These are phyloP conservation scores for Lepidochitona cinerea DNA, from an alignment of 2,888 invertebrate genomes.

Conservation along the genomic window DNA sequence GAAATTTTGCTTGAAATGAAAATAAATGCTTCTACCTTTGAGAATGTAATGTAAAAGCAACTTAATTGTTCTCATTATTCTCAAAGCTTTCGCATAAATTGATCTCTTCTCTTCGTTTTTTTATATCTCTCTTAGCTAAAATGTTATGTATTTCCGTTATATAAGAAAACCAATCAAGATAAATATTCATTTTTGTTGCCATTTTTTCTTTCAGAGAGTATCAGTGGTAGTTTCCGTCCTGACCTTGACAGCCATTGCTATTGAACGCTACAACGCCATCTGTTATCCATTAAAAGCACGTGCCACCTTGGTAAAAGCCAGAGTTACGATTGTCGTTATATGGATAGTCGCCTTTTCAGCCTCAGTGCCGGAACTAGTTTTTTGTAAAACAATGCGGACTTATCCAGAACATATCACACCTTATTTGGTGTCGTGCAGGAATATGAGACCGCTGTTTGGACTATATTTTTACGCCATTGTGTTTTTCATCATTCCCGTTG, in stretches of 20 bases:
- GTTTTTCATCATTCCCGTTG: slow-evolving; percentile 81
- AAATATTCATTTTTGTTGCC: too few relatives aligned
- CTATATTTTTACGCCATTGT: background rate
- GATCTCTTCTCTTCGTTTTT: too few relatives aligned
- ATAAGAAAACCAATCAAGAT: too few relatives aligned
- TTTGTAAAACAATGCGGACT: background rate
- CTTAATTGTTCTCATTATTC: too few relatives aligned
- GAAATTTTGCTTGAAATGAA: too few relatives aligned
- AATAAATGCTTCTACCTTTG: too few relatives aligned
- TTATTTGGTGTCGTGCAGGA: background rate
- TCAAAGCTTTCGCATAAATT: too few relatives aligned
- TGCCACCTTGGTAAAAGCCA: slow-evolving; percentile 85
- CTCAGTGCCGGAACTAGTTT: slow-evolving; percentile 38
- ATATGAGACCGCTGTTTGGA: background rate
- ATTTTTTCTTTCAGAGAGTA: slow-evolving; percentile 87
- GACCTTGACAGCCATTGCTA: slow-evolving; percentile 90
- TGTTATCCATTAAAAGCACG: slow-evolving; percentile 90
- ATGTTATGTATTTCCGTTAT: too few relatives aligned
- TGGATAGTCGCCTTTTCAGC: slow-evolving; percentile 80
- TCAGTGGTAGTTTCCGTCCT: slow-evolving; percentile 91
- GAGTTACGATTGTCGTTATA: slow-evolving; percentile 82
- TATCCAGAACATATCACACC: slow-evolving; percentile 3
- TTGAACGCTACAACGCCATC: slow-evolving; percentile 95
- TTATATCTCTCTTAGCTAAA: too few relatives aligned
- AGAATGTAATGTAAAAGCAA: too few relatives aligned